phyloP scores from a whole-genome alignment of 2,797 vertebrate genomes.

The Harpagifer antarcticus region DNA sequence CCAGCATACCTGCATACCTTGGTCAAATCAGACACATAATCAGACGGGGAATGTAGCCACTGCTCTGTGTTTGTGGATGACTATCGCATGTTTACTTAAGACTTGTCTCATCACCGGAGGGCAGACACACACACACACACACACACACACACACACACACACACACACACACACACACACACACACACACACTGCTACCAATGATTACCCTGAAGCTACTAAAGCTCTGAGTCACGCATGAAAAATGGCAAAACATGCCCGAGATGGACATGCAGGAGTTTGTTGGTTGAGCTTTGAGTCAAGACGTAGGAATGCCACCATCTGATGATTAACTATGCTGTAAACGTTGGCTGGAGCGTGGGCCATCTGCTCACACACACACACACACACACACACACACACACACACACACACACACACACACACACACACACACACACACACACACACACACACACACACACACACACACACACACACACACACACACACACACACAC shows the following conservation, averaged over 20 bases:
- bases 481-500: neutral
- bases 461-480: neutral
- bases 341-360: conserved; percentile 48
- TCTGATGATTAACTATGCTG: conserved; percentile 75
- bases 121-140: conserved; percentile 4
- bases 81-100: conserved; percentile 79
- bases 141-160: too few relatives aligned
- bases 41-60: conserved; percentile 76
- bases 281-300: conserved; percentile 59
- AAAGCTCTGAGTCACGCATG: conserved; percentile 57
- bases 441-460: neutral
- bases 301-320: conserved; percentile 69
- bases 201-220: conserved; percentile 44
- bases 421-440: neutral
- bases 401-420: neutral
- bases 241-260: conserved; percentile 50
- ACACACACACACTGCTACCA: conserved; percentile 13
- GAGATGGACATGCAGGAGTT: conserved; percentile 43
- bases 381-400: neutral
- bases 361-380: conserved; percentile 29
- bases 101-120: conserved; percentile 56
- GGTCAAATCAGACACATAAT: conserved; percentile 77
- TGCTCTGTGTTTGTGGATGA: conserved; percentile 72
- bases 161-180: neutral
- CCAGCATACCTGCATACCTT: conserved; percentile 55